These are phyloP conservation scores for Littorina saxatilis DNA, from an alignment of 1,140 invertebrate genomes.

Conservation along the genomic window DNA sequence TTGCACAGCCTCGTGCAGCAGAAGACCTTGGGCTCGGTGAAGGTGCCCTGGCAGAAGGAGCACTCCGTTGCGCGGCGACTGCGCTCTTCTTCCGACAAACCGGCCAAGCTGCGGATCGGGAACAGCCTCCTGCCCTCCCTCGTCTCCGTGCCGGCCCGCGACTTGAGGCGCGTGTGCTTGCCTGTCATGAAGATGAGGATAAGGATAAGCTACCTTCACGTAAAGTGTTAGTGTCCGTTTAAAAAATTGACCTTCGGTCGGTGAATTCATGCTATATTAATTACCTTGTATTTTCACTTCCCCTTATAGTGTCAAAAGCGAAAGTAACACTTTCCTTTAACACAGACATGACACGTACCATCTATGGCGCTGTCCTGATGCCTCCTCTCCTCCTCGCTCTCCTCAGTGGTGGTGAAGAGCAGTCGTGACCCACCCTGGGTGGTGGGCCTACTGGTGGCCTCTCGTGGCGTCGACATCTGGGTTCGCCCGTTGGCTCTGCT, in stretches of 20 bases:
- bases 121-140: background rate
- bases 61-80: conserved; percentile 74
- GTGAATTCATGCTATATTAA: background rate
- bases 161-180: conserved; percentile 5
- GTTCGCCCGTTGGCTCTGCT: background rate
- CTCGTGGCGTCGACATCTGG: background rate
- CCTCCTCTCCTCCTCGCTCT: conserved; percentile 10
- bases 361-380: conserved; percentile 25
- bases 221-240: background rate
- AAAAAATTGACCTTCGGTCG: background rate
- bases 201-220: background rate
- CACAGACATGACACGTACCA: too few relatives aligned
- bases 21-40: conserved; percentile 40
- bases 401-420: conserved; percentile 21
- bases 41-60: conserved; percentile 19
- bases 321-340: too few relatives aligned
- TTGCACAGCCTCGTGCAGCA: conserved; percentile 40
- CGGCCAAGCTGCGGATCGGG: background rate
- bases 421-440: conserved; percentile 6
- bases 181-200: background rate
- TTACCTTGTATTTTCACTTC: too few relatives aligned
- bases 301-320: too few relatives aligned
- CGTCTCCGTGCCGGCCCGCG: background rate
- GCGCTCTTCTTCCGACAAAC: conserved; percentile 7
- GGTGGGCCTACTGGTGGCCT: conserved; percentile 6